phyloP scores from a whole-genome alignment of 1,140 invertebrate genomes.

The Diachasmimorpha longicaudata region DNA sequence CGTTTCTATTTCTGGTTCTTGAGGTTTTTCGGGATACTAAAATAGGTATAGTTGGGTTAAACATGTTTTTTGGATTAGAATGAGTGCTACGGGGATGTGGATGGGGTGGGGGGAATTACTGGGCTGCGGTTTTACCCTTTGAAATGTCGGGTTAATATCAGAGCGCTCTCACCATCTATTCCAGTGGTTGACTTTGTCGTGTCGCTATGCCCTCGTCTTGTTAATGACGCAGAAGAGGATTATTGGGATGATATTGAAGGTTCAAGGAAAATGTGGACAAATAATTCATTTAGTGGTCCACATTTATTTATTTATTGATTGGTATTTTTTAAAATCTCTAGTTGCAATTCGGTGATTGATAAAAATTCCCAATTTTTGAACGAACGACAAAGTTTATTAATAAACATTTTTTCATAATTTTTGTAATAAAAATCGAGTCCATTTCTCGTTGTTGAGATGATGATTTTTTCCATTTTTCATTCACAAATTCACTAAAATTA shows the following conservation, averaged over 20 bases:
- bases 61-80: slow-evolving; percentile 31
- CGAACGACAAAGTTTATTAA: too few relatives aligned
- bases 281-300: too few relatives aligned
- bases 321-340: too few relatives aligned
- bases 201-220: neutral
- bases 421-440: too few relatives aligned
- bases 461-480: too few relatives aligned
- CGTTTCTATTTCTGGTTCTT: neutral
- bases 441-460: too few relatives aligned
- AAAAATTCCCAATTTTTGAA: too few relatives aligned
- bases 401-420: too few relatives aligned
- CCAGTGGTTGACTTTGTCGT: neutral
- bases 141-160: slow-evolving; percentile 17
- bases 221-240: neutral
- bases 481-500: too few relatives aligned
- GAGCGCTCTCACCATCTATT: slow-evolving; percentile 11
- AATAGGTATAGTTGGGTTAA: slow-evolving; percentile 15
- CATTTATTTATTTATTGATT: too few relatives aligned
- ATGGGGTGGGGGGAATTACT: neutral
- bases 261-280: neutral
- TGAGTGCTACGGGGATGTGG: neutral
- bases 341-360: too few relatives aligned
- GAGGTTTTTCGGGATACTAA: neutral
- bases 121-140: neutral
- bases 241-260: neutral